Evolutionary conservation across 1,140 invertebrate species (phyloP).

Genomic region (Calycopis cecrops): DNA sequence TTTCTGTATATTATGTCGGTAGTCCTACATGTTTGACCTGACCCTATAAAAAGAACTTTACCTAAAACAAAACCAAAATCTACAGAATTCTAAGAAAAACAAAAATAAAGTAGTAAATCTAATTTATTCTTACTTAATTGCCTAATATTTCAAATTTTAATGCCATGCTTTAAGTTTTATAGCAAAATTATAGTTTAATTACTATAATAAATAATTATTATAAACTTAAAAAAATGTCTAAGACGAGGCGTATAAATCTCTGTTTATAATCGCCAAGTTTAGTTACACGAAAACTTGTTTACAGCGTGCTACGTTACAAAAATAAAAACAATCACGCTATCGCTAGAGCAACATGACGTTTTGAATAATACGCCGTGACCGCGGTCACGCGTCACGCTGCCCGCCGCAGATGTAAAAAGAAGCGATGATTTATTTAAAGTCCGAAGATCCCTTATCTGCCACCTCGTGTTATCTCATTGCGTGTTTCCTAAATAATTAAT

Average conservation of each 20-base stretch:
- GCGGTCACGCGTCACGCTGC: conserved; percentile 16
- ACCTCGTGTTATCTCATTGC: conserved; percentile 74
- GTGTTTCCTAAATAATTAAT: conserved; percentile 76
- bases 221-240: not conserved
- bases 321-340: conserved; percentile 40
- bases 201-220: no score
- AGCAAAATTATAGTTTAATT: no score
- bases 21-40: no score
- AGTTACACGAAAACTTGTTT: conserved; percentile 26
- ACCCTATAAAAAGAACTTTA: no score
- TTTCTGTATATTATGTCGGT: no score
- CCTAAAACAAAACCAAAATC: no score
- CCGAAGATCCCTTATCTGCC: conserved; percentile 65
- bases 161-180: no score
- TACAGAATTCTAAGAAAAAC: no score
- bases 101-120: no score
- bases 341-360: conserved; percentile 32
- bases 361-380: conserved; percentile 47
- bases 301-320: conserved; percentile 23
- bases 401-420: conserved; percentile 19
- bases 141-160: no score
- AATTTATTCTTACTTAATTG: no score
- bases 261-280: conserved; percentile 7
- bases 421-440: conserved; percentile 68
- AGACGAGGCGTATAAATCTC: not conserved